These are phyloP conservation scores for Pentalonia nigronervosa DNA, from an alignment of 1,140 invertebrate species.

Conservation along the genomic window DNA sequence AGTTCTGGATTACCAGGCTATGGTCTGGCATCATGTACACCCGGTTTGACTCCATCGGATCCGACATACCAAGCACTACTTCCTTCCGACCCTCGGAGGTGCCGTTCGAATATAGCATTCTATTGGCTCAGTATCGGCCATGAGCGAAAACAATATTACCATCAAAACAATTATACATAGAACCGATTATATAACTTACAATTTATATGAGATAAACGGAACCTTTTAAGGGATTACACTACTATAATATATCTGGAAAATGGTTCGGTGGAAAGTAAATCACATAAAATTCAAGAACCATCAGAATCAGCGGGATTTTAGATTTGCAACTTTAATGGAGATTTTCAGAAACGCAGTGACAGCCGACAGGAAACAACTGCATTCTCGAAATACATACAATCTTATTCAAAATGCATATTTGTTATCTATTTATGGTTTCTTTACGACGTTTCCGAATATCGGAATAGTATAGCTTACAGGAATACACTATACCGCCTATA, in stretches of 20 bases:
- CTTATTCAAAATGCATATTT: not conserved
- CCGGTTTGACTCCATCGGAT: slow-evolving; percentile 19
- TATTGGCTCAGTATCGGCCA: not conserved
- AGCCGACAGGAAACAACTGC: not conserved
- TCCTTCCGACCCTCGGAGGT: not conserved
- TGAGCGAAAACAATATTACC: not conserved
- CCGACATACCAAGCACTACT: slow-evolving; percentile 11
- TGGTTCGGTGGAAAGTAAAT: not conserved
- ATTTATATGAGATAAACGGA: not conserved
- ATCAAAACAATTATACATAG: not conserved
- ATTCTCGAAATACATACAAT: not conserved
- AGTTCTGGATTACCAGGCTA: not conserved
- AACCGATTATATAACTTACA: not conserved
- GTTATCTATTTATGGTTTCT: not conserved
- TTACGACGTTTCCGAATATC: not conserved
- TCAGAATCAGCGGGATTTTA: not conserved
- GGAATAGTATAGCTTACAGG: too few species aligned
- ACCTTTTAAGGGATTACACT: not conserved
- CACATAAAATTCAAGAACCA: not conserved
- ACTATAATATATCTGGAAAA: not conserved
- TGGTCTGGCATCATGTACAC: slow-evolving; percentile 25
- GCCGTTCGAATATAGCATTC: not conserved
- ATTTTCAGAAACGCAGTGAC: not conserved
- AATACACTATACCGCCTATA: too few species aligned
- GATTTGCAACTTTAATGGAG: not conserved